phyloP scores from a whole-genome alignment of 2,797 vertebrate species.

The Myotis myotis region DNA sequence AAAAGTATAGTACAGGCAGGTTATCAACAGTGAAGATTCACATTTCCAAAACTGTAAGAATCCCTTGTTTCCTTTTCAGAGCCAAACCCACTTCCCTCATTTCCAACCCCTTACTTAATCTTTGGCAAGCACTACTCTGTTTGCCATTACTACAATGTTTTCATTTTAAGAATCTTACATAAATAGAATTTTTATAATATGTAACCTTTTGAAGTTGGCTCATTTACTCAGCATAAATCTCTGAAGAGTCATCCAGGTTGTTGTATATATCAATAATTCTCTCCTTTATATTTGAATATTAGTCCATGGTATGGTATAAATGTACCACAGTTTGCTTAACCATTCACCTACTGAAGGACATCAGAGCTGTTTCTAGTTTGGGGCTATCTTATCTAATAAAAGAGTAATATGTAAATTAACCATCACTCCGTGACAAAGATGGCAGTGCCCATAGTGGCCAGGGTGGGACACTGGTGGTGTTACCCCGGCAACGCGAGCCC shows the following conservation, averaged over 20 bases:
- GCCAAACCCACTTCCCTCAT: not conserved
- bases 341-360: not conserved
- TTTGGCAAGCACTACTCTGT: not conserved
- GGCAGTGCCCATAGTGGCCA: no score
- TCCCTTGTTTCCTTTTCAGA: not conserved
- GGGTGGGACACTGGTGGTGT: no score
- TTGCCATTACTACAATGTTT: not conserved
- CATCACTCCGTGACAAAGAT: no score
- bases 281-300: not conserved
- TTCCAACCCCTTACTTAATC: not conserved
- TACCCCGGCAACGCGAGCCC: no score
- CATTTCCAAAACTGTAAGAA: not conserved
- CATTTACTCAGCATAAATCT: constrained; percentile 7
- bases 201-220: not conserved
- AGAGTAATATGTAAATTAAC: no score
- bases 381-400: not conserved
- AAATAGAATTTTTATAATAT: not conserved
- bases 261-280: not conserved
- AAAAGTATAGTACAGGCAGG: not conserved
- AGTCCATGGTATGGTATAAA: not conserved
- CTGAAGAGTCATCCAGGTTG: not conserved
- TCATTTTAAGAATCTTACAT: constrained; percentile 23
- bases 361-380: not conserved
- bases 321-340: not conserved
- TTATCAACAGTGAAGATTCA: not conserved